These are phyloP conservation scores for Apantesis nais DNA, from an alignment of 2,888 invertebrate genomes.

Conservation along the genomic window DNA sequence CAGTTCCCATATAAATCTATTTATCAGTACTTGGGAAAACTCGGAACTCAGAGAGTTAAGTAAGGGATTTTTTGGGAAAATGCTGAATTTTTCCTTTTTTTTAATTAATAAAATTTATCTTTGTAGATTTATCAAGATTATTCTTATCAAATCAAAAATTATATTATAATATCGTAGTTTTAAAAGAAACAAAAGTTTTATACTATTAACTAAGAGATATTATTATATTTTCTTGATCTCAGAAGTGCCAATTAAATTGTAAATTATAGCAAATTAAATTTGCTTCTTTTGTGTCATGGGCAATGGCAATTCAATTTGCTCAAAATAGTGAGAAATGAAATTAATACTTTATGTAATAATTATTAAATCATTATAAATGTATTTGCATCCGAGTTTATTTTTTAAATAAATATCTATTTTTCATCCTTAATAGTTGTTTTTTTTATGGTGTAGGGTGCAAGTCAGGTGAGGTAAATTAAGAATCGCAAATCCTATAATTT, in stretches of 20 bases:
- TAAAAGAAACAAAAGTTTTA: neutral
- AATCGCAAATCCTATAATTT: too few relatives aligned
- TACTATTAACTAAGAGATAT: neutral
- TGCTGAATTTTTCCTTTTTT: neutral
- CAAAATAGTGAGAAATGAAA: neutral
- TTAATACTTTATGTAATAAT: constrained; percentile 29
- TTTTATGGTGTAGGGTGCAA: neutral
- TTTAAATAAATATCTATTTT: constrained; percentile 57
- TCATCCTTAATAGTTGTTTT: constrained; percentile 12
- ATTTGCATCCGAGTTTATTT: constrained; percentile 45
- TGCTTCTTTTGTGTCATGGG: constrained; percentile 21
- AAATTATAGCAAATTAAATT: constrained; percentile 41
- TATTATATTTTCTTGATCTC: constrained; percentile 29
- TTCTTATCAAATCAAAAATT: neutral
- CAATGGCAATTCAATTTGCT: neutral
- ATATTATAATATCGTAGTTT: neutral
- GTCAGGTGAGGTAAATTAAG: too few relatives aligned
- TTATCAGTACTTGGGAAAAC: neutral
- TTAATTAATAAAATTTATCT: too few relatives aligned
- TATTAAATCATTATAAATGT: constrained; percentile 18
- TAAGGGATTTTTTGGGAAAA: neutral
- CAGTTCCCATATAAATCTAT: neutral
- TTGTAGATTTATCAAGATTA: neutral
- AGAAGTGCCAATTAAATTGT: constrained; percentile 37
- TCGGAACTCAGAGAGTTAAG: neutral